Base-by-base conservation (phyloP, 2,113 vertebrate species). In the Python bivittatus region DNA sequence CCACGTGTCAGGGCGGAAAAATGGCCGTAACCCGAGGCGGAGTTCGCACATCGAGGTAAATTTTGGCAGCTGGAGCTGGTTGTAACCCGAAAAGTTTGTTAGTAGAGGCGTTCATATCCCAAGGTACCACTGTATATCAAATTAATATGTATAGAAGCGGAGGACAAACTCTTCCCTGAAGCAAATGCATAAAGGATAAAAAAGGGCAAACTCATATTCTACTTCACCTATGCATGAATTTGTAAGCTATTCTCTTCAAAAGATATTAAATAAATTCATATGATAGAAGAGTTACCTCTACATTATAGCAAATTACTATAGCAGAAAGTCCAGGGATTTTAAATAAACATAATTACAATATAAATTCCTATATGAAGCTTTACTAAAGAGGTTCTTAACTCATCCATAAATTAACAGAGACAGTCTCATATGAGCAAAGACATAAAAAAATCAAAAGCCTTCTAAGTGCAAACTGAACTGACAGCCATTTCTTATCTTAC, bases 391-490 rank as follows among this genome's bases (percentile, higher is more conserved):
- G 6, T 92, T 60, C n/a, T 93, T 56, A 9, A 13, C 20, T 88
- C 64, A 25, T 54, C 25, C 54, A 93, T 57, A 2, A 87, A 0
- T 85, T 60, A 95, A 60, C 93, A 44, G 0, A 61, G 87, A 27
- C 60, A 95, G 85, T 91, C 29, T 91, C 84, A 93, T 91, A 23
- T 72, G 90, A 89, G 90, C 2, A 86, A 93, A 91, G 22, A 25
- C 27, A 93, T 20, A 8, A 91, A 91, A 93, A 11, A 56, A 93
- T 86, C 72, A 94, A 58, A 86, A 54, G 20, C 17, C 91, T 84
- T 93, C 22, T 89, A 93, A 92, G 87, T 15, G 91, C 42, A 86
- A 92, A 88, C 90, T 92, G 87, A 54, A 90, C 60, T 87, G 91
- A 93, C 58, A 93, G 54, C 13, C 88, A 27, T 93, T 64, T 72